Conservation (phyloP, 2,888 invertebrate species). For the Drosophila merina region DNA sequence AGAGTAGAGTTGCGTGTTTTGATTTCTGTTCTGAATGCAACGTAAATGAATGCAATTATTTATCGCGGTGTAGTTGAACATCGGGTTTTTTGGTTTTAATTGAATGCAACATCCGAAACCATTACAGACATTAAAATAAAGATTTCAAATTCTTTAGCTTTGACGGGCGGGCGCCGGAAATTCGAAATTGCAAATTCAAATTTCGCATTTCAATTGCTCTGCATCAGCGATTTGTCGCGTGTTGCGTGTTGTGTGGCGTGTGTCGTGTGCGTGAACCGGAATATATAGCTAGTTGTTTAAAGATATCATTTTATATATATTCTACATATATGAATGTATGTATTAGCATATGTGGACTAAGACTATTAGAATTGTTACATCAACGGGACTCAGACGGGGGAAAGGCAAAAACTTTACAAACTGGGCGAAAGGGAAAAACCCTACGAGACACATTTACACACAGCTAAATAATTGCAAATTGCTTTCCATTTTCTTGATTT, state of each 20-base stretch:
- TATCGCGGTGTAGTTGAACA: conserved; percentile 19
- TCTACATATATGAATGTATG: conserved; percentile 65
- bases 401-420: conserved; percentile 58
- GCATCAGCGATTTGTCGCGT: conserved; percentile 28
- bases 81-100: conserved; percentile 28
- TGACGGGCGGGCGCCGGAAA: conserved; percentile 9
- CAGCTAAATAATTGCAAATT: conserved; percentile 38
- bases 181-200: conserved; percentile 5
- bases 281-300: conserved; percentile 72
- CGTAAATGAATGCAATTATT: conserved; percentile 7
- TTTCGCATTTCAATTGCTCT: conserved; percentile 6
- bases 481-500: conserved; percentile 1
- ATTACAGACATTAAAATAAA: conserved; percentile 72
- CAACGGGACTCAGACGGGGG: conserved; percentile 36
- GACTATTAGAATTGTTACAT: conserved; percentile 68
- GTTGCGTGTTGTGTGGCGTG: conserved; percentile 25
- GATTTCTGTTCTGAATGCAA: conserved; percentile 36
- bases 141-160: conserved; percentile 63
- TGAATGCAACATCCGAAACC: conserved; percentile 61
- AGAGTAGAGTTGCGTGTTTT: conserved; percentile 44
- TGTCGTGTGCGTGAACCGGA: conserved; percentile 61
- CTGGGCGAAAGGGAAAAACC: conserved; percentile 24
- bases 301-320: conserved; percentile 59
- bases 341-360: conserved; percentile 69
- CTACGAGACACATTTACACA: conserved; percentile 60